A percentile compares a stretch with the other conserved stretches of the same genome.
Conservation (phyloP, 2,113 vertebrate species). For the Cavia aperea region DNA sequence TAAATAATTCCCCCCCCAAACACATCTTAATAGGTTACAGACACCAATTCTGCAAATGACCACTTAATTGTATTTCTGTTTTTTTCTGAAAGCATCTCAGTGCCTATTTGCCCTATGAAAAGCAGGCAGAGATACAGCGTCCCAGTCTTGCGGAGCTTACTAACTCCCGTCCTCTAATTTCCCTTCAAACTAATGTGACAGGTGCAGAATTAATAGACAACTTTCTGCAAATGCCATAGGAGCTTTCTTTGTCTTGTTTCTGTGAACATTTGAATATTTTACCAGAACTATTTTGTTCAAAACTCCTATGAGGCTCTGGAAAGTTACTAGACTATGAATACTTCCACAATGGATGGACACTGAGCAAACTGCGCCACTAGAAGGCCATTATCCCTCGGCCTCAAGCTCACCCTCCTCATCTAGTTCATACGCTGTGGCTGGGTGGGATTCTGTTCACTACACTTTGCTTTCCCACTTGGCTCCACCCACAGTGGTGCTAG, state of each 20-base stretch:
- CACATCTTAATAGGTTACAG: constrained; percentile 38
- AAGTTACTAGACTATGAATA: background rate
- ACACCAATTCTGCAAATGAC: constrained; percentile 48
- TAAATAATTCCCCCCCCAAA: constrained; percentile 53
- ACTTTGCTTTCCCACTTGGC: background rate
- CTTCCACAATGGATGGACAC: background rate
- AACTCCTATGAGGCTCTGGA: background rate
- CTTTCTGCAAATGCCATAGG: background rate
- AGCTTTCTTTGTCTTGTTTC: constrained; percentile 27
- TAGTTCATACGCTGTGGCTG: fast-evolving
- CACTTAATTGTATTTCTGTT: background rate
- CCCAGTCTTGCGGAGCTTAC: background rate
- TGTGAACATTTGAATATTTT: constrained; percentile 26
- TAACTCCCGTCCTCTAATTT: background rate
- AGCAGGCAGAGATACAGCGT: background rate
- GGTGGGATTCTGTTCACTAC: background rate
- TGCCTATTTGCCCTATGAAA: constrained; percentile 27
- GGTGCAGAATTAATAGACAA: background rate
- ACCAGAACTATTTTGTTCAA: constrained; percentile 40
- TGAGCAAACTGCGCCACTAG: background rate
- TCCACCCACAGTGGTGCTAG: background rate
- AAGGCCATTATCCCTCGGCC: background rate
- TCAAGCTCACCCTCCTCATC: background rate
- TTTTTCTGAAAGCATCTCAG: background rate
- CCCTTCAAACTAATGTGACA: background rate